These are phyloP conservation scores for Campylomormyrus numenius DNA, from an alignment of 2,113 vertebrate species.

Conservation along the genomic window DNA sequence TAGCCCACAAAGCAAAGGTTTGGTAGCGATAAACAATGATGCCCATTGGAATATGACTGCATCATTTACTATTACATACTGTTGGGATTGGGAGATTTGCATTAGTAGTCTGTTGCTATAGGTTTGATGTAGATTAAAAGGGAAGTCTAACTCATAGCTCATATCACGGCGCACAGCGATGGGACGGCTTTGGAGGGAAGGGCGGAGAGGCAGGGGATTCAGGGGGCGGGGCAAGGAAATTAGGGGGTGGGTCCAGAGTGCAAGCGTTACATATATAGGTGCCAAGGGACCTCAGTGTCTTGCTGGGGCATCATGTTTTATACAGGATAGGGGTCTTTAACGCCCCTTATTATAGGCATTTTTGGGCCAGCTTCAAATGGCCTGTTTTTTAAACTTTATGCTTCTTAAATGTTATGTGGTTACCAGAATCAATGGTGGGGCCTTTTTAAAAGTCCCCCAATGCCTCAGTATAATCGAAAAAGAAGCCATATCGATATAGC, in stretches of 20 bases:
- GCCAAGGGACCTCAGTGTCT: not conserved
- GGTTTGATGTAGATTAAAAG: not conserved
- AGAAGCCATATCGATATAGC: not conserved
- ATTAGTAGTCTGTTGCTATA: not conserved
- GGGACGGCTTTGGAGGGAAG: slow-evolving; percentile 32
- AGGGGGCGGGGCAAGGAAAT: slow-evolving; percentile 18
- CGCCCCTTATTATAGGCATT: not conserved
- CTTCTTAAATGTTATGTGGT: not conserved
- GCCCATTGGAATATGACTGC: not conserved
- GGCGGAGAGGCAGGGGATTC: not conserved
- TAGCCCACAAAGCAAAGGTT: not conserved
- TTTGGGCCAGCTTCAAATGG: not conserved
- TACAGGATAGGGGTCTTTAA: not conserved
- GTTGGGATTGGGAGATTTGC: not conserved
- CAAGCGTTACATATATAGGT: slow-evolving; percentile 16
- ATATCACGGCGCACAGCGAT: no score
- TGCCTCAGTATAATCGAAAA: not conserved
- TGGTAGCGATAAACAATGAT: not conserved
- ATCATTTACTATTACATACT: not conserved
- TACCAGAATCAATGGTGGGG: not conserved
- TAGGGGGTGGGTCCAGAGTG: slow-evolving; percentile 5
- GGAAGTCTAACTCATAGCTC: not conserved
- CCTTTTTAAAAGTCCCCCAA: not conserved
- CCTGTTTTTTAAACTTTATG: not conserved
- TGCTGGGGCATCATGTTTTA: slow-evolving; percentile 10